These are phyloP conservation scores for Tenualosa thibaudeaui DNA, from an alignment of 2,797 vertebrate genomes.

Conservation along the genomic window DNA sequence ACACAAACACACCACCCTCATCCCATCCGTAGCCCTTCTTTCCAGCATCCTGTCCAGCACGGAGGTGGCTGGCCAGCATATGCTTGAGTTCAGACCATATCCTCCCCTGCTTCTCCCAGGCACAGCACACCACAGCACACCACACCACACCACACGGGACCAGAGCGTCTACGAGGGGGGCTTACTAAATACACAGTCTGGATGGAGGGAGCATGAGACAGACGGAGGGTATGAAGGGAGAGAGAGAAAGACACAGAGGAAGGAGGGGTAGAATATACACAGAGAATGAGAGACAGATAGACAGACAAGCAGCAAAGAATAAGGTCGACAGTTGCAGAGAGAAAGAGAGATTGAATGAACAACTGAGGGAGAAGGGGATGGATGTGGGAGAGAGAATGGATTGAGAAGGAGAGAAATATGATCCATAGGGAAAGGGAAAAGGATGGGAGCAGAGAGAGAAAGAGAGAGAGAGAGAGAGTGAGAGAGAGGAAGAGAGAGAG, in stretches of 20 bases:
- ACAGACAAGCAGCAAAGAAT: not conserved
- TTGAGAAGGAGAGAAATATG: not conserved
- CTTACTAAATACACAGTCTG: slow-evolving; percentile 42
- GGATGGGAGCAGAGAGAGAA: too few relatives aligned
- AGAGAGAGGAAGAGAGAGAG: not conserved
- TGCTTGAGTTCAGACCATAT: slow-evolving; percentile 29
- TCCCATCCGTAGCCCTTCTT: not conserved
- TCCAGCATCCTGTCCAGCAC: slow-evolving; percentile 16
- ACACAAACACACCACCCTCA: not conserved
- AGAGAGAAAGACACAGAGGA: not conserved
- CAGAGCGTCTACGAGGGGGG: slow-evolving; percentile 24
- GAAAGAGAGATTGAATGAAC: too few relatives aligned
- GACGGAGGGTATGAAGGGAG: not conserved
- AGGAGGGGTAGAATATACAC: not conserved
- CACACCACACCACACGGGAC: not conserved
- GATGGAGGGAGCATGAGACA: slow-evolving; percentile 8
- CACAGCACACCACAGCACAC: not conserved
- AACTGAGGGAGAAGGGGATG: too few relatives aligned
- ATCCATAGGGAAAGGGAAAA: not conserved
- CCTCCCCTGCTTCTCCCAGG: slow-evolving; percentile 13
- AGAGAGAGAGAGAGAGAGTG: not conserved
- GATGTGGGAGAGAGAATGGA: too few relatives aligned
- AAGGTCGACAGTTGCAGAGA: too few relatives aligned
- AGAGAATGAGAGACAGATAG: too few relatives aligned
- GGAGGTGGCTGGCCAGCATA: slow-evolving; percentile 37